Evolutionary conservation across 2,888 invertebrate genomes (phyloP), one percentile per base, ranked within the genome.

Genomic region (Cosmia pyralina): DNA sequence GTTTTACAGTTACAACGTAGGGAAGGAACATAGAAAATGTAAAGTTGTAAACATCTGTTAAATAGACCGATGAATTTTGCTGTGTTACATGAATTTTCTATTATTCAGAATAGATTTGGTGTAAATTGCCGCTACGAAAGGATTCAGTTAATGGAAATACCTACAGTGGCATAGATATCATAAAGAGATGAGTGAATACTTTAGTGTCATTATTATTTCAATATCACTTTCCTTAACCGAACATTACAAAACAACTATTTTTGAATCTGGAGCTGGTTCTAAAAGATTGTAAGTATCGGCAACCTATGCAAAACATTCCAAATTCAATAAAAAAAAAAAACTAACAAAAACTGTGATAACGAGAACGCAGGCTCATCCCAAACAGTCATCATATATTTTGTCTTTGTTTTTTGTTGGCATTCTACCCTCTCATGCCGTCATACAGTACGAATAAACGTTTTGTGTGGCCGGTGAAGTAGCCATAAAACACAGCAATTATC

Each of bases 401-500:
- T 77, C 62, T 72, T 75, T 77, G 74, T 77, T 75, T 66, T 75
- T 69, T 74, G 77, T 78, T 75, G 73, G 71, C 60, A 82, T 80
- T 72, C 72, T 72, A 77, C 69, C 79, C 67, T 79, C 74, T 69
- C 57, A 73, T 82, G 72, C 75, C 75, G 69, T 80, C 72, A 81
- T 67, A 28, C 50, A 72, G 66, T 67, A 66, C 73, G 71, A 60
- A 69, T 73, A 63, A 68, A 41, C 67, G 74, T 84, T 79, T 79
- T 84, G 73, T 79, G 73, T 79, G 79, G 75, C 73, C 74, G 28
- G 59, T 72, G 71, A 83, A 81, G 83, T 79, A 79, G 69, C 70
- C 75, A 84, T 86, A 85, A 84, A 84, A 77, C 86, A 85, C 75
- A 81, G 86, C 77, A 78, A 84, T 85, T 85, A 84, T 78, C 83